Evolutionary conservation across 2,113 vertebrate species (phyloP).

Genomic region (Paralichthys olivaceus): DNA sequence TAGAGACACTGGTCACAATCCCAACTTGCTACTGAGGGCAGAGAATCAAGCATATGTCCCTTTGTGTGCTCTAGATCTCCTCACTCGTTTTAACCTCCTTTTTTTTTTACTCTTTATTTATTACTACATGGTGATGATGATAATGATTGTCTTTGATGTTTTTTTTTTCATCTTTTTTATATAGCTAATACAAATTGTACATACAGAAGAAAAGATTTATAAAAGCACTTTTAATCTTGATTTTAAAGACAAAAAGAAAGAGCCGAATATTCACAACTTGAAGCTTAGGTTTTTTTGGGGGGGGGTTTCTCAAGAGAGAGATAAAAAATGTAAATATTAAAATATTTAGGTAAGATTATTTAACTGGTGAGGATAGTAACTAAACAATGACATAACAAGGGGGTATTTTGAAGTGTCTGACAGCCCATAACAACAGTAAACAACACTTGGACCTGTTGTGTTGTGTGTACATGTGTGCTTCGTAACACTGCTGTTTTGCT

Average conservation of each 20-base stretch:
- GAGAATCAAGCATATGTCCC: slow-evolving; percentile 64
- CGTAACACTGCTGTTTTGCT: slow-evolving; percentile 80
- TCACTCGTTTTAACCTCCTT: slow-evolving; percentile 75
- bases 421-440: slow-evolving; percentile 70
- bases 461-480: slow-evolving; percentile 78
- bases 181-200: slow-evolving; percentile 94
- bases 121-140: slow-evolving; percentile 82
- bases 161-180: slow-evolving; percentile 81
- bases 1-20: slow-evolving; percentile 84
- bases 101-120: slow-evolving; percentile 80
- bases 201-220: slow-evolving; percentile 95
- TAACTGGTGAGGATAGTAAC: slow-evolving; percentile 84
- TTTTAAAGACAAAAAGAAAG: slow-evolving; percentile 89
- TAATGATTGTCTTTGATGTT: slow-evolving; percentile 83
- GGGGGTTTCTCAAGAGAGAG: slow-evolving; percentile 87
- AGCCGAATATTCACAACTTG: slow-evolving; percentile 89
- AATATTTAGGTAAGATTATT: slow-evolving; percentile 90
- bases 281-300: slow-evolving; percentile 79
- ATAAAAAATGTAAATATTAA: slow-evolving; percentile 86
- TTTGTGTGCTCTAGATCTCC: slow-evolving; percentile 75
- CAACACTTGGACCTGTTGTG: slow-evolving; percentile 68
- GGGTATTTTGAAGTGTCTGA: slow-evolving; percentile 73
- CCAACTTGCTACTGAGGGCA: slow-evolving; percentile 81
- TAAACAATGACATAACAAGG: slow-evolving; percentile 79
- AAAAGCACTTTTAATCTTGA: slow-evolving; percentile 99